Conservation (phyloP, 2,888 invertebrate genomes). For the Sericinus montela region DNA sequence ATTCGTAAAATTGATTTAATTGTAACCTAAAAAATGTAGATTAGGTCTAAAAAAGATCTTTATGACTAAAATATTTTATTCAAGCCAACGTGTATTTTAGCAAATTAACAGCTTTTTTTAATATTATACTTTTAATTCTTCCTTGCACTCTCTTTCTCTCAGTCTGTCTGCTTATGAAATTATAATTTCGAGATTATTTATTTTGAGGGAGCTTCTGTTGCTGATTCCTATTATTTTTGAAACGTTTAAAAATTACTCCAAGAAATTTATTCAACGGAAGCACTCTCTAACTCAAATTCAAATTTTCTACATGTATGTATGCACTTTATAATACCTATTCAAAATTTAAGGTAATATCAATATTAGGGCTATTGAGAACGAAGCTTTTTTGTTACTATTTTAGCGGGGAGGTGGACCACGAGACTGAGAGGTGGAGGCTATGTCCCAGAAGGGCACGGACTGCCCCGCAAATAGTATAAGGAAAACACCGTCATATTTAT, state of each 20-base stretch:
- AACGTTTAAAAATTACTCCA: too few species aligned
- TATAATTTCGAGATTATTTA: not conserved
- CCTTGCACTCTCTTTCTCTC: conserved; percentile 43
- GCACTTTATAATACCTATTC: conserved; percentile 1
- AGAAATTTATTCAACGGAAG: conserved; percentile 11
- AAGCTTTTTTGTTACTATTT: conserved; percentile 50
- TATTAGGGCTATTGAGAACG: conserved; percentile 24
- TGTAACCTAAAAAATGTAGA: too few species aligned
- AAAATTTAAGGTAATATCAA: conserved; percentile 18
- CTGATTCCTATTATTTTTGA: too few species aligned
- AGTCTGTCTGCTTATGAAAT: conserved; percentile 34
- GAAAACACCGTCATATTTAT: conserved; percentile 34
- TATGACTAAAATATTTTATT: too few species aligned
- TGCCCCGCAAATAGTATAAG: conserved; percentile 76
- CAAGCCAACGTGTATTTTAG: too few species aligned
- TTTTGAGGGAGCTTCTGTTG: conserved; percentile 7
- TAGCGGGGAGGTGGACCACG: conserved; percentile 66
- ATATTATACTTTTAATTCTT: conserved; percentile 17
- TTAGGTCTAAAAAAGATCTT: too few species aligned
- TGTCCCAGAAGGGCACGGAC: conserved; percentile 66
- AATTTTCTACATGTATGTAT: not conserved
- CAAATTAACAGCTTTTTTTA: conserved; percentile 1
- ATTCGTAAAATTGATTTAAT: too few species aligned
- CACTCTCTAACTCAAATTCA: conserved; percentile 17
- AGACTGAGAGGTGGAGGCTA: conserved; percentile 72